These are phyloP conservation scores for Drosophila malerkotliana DNA, from an alignment of 1,140 invertebrate species.

Conservation along the genomic window DNA sequence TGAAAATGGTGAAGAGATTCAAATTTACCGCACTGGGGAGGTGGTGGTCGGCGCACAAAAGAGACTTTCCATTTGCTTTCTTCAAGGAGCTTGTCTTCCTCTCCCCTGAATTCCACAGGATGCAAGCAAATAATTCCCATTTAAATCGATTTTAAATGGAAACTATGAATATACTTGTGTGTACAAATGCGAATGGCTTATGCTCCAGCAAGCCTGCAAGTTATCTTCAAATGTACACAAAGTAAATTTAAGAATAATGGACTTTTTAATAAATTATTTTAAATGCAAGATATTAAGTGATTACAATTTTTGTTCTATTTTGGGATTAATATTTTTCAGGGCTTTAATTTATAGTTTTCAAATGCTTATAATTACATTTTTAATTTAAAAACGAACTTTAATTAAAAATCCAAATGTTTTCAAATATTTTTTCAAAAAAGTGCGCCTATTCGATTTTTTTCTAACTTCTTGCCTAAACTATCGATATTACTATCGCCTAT, in stretches of 20 bases:
- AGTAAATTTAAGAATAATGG: neutral
- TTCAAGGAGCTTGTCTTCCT: constrained; percentile 26
- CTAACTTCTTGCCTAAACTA: neutral
- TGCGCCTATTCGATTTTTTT: neutral
- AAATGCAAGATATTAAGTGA: neutral
- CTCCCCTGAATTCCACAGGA: constrained; percentile 9
- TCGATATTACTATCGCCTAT: constrained; percentile 2
- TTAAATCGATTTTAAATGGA: constrained; percentile 68
- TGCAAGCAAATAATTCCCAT: constrained; percentile 65
- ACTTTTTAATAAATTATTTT: neutral
- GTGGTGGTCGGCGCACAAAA: constrained; percentile 2
- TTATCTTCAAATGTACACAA: neutral
- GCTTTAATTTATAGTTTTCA: neutral
- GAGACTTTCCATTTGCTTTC: constrained; percentile 21
- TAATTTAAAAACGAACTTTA: neutral
- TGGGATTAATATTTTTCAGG: too few relatives aligned
- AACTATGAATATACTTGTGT: constrained; percentile 18
- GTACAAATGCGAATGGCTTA: constrained; percentile 22
- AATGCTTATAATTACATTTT: too few relatives aligned
- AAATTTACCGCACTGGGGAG: constrained; percentile 51
- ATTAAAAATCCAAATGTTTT: neutral
- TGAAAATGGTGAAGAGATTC: constrained; percentile 60
- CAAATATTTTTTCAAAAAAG: neutral
- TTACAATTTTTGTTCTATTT: too few relatives aligned
- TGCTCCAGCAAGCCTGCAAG: constrained; percentile 1